Percentiles rank a stretch among this genome's conserved stretches.
These are phyloP conservation scores for Nesogale talazaci DNA, from an alignment of 2,113 vertebrate genomes.

Conservation along the genomic window DNA sequence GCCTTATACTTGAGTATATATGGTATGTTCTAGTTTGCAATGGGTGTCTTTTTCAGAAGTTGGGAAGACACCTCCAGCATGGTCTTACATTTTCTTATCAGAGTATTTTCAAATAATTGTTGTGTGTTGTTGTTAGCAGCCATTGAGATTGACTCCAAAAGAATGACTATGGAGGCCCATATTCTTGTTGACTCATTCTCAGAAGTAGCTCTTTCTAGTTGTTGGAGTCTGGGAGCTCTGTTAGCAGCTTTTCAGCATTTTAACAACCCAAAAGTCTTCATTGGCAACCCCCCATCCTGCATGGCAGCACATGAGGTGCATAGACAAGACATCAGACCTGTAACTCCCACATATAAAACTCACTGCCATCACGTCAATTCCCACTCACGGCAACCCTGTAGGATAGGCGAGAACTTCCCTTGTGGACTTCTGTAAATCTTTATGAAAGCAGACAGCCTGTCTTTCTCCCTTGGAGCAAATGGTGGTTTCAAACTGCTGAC, in stretches of 20 bases:
- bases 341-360: background rate
- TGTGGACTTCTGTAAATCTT: too few relatives aligned
- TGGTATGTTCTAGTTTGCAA: background rate
- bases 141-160: background rate
- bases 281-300: background rate
- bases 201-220: background rate
- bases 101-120: slow-evolving; percentile 24
- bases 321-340: background rate
- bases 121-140: background rate
- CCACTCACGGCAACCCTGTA: too few relatives aligned
- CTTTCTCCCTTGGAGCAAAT: too few relatives aligned
- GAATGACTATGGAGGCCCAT: too few relatives aligned
- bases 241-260: background rate
- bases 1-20: too few relatives aligned
- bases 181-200: background rate
- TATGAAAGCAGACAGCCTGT: too few relatives aligned
- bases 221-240: background rate
- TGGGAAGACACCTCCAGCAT: background rate
- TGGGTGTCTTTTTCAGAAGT: background rate
- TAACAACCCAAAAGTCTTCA: background rate
- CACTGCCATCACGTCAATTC: too few relatives aligned
- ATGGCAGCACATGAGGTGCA: background rate
- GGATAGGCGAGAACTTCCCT: too few relatives aligned
- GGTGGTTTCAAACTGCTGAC: too few relatives aligned
- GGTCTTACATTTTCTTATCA: slow-evolving; percentile 9